Evolutionary conservation across 1,140 invertebrate species (phyloP).

Genomic region (Papilio xuthus): DNA sequence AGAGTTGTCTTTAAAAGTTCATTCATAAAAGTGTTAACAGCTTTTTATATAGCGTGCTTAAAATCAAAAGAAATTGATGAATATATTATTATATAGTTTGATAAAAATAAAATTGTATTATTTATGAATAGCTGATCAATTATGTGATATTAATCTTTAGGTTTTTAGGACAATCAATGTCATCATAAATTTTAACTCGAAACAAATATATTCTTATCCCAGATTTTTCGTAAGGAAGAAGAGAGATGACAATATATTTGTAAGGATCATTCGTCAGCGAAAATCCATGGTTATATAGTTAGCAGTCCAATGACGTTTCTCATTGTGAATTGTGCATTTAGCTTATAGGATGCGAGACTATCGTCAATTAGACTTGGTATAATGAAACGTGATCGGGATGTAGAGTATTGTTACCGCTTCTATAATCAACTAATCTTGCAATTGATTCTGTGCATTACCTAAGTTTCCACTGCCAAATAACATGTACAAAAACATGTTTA

Average conservation of each 20-base stretch:
- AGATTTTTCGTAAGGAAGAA: no score
- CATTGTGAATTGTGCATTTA: not conserved
- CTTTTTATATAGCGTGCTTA: no score
- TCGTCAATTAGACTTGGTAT: not conserved
- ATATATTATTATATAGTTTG: no score
- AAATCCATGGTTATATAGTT: not conserved
- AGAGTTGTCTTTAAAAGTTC: not conserved
- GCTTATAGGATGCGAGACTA: not conserved
- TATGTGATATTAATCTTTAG: slow-evolving; percentile 14
- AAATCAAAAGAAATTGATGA: not conserved
- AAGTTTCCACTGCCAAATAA: not conserved
- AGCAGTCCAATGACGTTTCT: not conserved
- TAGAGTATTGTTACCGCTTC: not conserved
- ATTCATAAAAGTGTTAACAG: not conserved
- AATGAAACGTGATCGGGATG: not conserved
- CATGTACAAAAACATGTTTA: not conserved
- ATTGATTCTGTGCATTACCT: not conserved
- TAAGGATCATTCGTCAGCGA: not conserved
- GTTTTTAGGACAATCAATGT: not conserved
- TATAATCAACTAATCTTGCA: not conserved
- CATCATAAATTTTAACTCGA: not conserved
- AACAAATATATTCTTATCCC: no score
- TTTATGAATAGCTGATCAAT: not conserved
- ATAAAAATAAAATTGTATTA: not conserved
- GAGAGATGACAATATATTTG: no score